Evolutionary conservation across 1,140 invertebrate species (phyloP), one percentile per base, ranked within the genome.

Genomic region (Ostrea denselamellosa): DNA sequence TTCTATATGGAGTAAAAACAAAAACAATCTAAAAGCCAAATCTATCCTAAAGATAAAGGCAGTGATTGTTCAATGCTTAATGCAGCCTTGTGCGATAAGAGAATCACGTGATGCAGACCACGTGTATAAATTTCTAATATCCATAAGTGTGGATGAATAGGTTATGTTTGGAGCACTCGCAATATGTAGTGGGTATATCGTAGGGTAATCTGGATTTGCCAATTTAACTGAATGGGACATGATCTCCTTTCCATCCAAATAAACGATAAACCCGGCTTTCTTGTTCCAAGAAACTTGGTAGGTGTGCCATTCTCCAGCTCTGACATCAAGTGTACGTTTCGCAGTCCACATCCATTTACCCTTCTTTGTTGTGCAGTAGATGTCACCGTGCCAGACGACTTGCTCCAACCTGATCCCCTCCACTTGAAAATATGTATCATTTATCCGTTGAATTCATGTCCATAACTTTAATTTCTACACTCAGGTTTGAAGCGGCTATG

Each of bases 241-340:
- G 19, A 89, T 87, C 2, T 54, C 22, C 9, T 89, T 58, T 25
- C 81, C 87, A 52, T 90, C 90, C n/a, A 90, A 25, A 52, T 85
- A 89, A 8, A 89, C 86, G 17, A 86, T 82, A 52, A 89, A 86
- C 0, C 90, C 88, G 58, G 62, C 85, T n/a, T 84, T 85, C 17
- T 83, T 85, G 83, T 88, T 89, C 89, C 89, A 89, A 14, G 89
- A 87, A 22, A 89, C 84, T 82, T 89, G 86, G 9, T 84, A 89
- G 4, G 56, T 83, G 14, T 89, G 89, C 89, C 89, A 89, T 77
- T 86, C 84, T 10, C 19, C 58, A 8, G 28, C 65, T 17, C 85
- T 86, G 5, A 88, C 77, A 71, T 86, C 28, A 2, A 89, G 22
- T 58, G 87, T 87, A 1, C 56, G 25, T 34, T 89, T 89, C 5